Conservation (phyloP, 2,113 vertebrate species). For the Chrysochloris asiatica region DNA sequence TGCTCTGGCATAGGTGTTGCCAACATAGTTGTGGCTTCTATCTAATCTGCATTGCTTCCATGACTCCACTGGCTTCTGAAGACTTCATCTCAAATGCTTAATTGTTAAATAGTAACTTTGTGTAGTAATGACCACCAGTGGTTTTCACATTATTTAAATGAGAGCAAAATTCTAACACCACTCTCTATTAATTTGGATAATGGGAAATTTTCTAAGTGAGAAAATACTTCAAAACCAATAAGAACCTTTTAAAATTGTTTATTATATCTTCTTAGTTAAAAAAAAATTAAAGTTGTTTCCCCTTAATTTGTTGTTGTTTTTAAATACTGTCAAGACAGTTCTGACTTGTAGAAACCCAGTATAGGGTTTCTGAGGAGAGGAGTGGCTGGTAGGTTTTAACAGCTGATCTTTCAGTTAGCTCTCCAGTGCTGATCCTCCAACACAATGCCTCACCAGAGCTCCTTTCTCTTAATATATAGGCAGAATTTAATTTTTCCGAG, state of each 20-base stretch:
- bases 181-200: constrained; percentile 47
- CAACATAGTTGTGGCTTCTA: background rate
- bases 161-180: constrained; percentile 12
- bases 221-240: constrained; percentile 58
- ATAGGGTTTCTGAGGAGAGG: too few relatives aligned
- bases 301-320: too few relatives aligned
- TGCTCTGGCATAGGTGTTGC: background rate
- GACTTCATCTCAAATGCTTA: background rate
- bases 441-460: too few relatives aligned
- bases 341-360: too few relatives aligned
- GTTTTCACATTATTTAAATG: background rate
- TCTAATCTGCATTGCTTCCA: background rate
- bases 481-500: background rate
- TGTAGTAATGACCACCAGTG: constrained; percentile 10
- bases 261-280: too few relatives aligned
- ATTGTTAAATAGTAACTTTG: background rate
- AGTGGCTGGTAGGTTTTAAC: too few relatives aligned
- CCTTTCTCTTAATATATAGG: background rate
- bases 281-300: too few relatives aligned
- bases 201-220: constrained; percentile 43
- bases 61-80: background rate
- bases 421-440: too few relatives aligned
- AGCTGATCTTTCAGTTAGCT: too few relatives aligned
- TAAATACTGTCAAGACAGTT: too few relatives aligned
- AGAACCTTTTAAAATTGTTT: too few relatives aligned